Conservation (phyloP, 2,113 vertebrate genomes). For the Calidris pygmaea region DNA sequence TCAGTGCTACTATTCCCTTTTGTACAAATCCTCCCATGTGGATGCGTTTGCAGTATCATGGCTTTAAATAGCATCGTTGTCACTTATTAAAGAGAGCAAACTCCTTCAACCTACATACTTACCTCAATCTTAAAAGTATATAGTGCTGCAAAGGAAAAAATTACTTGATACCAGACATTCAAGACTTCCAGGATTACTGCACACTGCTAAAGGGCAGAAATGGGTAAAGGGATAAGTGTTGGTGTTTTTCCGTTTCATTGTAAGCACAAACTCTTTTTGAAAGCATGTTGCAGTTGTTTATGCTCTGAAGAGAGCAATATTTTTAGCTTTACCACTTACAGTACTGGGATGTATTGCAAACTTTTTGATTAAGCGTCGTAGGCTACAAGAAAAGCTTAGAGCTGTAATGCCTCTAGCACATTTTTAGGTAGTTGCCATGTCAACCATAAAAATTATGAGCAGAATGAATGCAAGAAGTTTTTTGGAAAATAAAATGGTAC, state of each 20-base stretch:
- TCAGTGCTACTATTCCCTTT: not conserved
- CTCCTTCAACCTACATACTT: not conserved
- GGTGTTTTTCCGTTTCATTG: slow-evolving; percentile 2
- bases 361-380: slow-evolving; percentile 71
- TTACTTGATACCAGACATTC: not conserved
- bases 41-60: not conserved
- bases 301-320: slow-evolving; percentile 62
- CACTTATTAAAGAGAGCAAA: not conserved
- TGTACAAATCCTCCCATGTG: not conserved
- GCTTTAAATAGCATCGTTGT: slow-evolving; percentile 6
- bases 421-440: slow-evolving; percentile 71
- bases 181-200: not conserved
- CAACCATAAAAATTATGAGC: slow-evolving; percentile 59
- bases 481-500: slow-evolving; percentile 44
- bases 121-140: not conserved
- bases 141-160: not conserved
- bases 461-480: slow-evolving; percentile 40
- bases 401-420: slow-evolving; percentile 55
- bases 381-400: slow-evolving; percentile 62
- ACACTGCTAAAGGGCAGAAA: not conserved
- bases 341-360: slow-evolving; percentile 67
- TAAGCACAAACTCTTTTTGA: slow-evolving; percentile 26
- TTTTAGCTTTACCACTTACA: slow-evolving; percentile 69
- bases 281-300: slow-evolving; percentile 61
- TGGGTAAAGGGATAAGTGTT: slow-evolving; percentile 1